These are phyloP conservation scores for Penaeus indicus DNA, from an alignment of 1,140 invertebrate genomes.

Conservation along the genomic window DNA sequence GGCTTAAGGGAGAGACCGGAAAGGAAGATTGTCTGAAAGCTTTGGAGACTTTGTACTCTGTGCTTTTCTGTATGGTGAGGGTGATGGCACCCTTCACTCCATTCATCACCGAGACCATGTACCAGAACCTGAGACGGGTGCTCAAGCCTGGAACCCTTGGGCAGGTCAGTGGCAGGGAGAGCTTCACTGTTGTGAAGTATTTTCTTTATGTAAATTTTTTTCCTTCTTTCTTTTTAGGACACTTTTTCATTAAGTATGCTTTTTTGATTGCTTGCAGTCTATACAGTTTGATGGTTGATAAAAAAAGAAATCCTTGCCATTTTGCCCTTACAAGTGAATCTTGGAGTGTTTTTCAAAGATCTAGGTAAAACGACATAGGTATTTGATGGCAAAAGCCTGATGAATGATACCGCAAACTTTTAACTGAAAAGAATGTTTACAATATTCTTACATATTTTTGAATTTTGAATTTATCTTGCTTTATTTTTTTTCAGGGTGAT, in stretches of 20 bases:
- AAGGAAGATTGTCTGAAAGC: conserved; percentile 84
- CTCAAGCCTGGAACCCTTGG: conserved; percentile 59
- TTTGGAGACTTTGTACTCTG: conserved; percentile 88
- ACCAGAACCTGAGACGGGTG: conserved; percentile 76
- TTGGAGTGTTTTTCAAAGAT: too few species aligned
- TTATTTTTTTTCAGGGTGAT: conserved; percentile 69
- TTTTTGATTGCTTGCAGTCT: too few species aligned
- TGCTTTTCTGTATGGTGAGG: conserved; percentile 89
- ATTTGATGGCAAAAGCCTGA: too few species aligned
- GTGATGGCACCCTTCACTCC: conserved; percentile 98
- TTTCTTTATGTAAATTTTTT: background rate
- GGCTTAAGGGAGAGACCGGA: conserved; percentile 88
- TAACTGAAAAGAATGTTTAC: too few species aligned
- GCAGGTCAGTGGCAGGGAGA: conserved; percentile 43
- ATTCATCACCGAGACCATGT: conserved; percentile 97
- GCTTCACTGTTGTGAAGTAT: too few species aligned
- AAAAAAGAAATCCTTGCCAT: too few species aligned
- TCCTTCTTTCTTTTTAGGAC: background rate
- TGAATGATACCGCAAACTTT: too few species aligned
- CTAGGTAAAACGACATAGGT: too few species aligned
- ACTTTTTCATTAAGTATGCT: too few species aligned
- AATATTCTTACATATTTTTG: too few species aligned
- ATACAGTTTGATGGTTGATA: too few species aligned
- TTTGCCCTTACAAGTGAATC: too few species aligned
- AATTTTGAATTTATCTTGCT: background rate